A percentile compares a stretch with the other conserved stretches of the same genome.
Evolutionary conservation across 2,113 vertebrate genomes (phyloP).

Genomic region (Pontoporia blainvillei): DNA sequence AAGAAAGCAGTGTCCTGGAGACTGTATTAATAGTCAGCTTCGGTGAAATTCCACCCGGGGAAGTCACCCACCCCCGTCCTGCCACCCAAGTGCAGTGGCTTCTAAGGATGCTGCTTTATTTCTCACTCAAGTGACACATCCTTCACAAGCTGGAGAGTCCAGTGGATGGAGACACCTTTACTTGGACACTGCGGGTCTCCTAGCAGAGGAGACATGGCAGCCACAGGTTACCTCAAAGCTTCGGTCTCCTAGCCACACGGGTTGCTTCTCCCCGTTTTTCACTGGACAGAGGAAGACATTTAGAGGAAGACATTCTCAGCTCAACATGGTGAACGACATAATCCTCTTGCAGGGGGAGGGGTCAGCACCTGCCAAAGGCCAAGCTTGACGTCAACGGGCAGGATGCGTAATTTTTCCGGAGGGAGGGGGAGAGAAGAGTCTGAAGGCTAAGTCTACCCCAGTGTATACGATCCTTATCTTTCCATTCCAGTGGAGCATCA

Average conservation of each 20-base stretch:
- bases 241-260: neutral
- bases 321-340: neutral
- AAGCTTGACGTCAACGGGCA: neutral
- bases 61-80: neutral
- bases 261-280: neutral
- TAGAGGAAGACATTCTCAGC: neutral
- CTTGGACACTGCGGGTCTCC: neutral
- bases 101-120: neutral
- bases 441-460: accelerated
- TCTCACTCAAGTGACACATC: neutral
- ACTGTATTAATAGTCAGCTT: neutral
- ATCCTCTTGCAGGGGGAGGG: neutral
- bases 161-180: accelerated
- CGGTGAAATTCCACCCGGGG: neutral
- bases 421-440: neutral
- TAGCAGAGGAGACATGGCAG: neutral
- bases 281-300: neutral
- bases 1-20: neutral
- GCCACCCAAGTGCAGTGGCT: neutral
- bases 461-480: accelerated
- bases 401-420: accelerated
- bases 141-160: neutral
- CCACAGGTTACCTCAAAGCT: neutral
- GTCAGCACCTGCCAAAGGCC: neutral
- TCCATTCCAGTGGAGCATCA: accelerated